Base-by-base conservation (phyloP, 2,113 vertebrate genomes). In the Oostethus manadensis region DNA sequence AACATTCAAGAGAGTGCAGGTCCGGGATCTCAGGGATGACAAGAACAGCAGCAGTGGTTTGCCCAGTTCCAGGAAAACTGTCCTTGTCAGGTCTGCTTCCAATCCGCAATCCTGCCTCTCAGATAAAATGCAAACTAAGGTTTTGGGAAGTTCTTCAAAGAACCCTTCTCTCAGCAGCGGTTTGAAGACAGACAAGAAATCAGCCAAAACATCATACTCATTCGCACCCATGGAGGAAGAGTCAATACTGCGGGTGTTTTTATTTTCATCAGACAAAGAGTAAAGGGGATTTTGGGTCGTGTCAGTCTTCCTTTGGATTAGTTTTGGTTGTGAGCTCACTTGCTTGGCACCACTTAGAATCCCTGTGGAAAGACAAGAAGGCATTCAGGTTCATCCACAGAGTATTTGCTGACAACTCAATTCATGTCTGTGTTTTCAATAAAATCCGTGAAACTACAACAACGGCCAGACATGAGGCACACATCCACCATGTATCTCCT, bases 31-130 rank as follows among this genome's bases (percentile, higher is more conserved):
- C 40, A 88, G 3, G 1, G 86, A 81, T 0, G 81, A 64, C 56
- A 86, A 16, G 4, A 84, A 38, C 1, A 38, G 40, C 53, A 85
- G 66, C 6, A 90, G 45, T 0, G 83, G 78, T 20, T 68, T 68
- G 0, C 54, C 81, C 1, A 87, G 44, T 63, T 82, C 79, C 46
- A 70, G 35, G 6, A 70, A 66, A 48, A 88, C 56, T 0, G 75
- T 38, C 59, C 79, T 81, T 1, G 83, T 82, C 2, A 90, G 68
- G 10, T 87, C 82, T 20, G 82, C 87, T 66, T 84, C 71, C 60
- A 78, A 68, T 10, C 85, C 87, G 56, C 88, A 91, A 68, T 88
- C 79, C n/a, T 70, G 44, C 18, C 45, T 76, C 43, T 72, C 87
- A 0, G 84, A 82, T 38, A 89, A 68, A 26, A 89, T 46, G 20